Conservation (phyloP, 2,113 vertebrate species). For the Oriolus oriolus region DNA sequence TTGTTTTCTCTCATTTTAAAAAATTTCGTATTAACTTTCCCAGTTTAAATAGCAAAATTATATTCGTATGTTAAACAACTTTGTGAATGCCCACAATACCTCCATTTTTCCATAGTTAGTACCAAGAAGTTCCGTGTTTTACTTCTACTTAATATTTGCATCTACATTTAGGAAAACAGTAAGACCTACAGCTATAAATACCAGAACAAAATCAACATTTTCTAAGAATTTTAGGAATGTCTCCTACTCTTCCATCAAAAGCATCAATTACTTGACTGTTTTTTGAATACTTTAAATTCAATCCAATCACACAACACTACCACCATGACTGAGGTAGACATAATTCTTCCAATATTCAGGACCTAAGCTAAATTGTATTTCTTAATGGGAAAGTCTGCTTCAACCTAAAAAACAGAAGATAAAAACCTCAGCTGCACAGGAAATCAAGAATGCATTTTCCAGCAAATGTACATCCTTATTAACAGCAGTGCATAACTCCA, state of each 20-base stretch:
- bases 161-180: not conserved
- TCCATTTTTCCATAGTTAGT: not conserved
- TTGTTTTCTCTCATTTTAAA: not conserved
- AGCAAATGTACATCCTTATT: not conserved
- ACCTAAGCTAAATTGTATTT: not conserved
- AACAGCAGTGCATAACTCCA: not conserved
- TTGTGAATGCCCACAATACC: not conserved
- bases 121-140: not conserved
- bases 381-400: not conserved
- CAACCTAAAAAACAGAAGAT: not conserved
- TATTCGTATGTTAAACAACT: not conserved
- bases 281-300: not conserved
- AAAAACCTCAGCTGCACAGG: not conserved
- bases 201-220: not conserved
- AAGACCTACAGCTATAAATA: not conserved
- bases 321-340: not conserved
- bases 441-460: not conserved
- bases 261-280: not conserved
- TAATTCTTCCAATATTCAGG: not conserved
- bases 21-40: not conserved
- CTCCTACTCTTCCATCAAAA: not conserved
- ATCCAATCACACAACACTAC: not conserved
- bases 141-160: not conserved
- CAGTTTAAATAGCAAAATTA: not conserved
- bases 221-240: not conserved